phyloP scores from a whole-genome alignment of 2,797 vertebrate genomes.

The Geotrypetes seraphini region DNA sequence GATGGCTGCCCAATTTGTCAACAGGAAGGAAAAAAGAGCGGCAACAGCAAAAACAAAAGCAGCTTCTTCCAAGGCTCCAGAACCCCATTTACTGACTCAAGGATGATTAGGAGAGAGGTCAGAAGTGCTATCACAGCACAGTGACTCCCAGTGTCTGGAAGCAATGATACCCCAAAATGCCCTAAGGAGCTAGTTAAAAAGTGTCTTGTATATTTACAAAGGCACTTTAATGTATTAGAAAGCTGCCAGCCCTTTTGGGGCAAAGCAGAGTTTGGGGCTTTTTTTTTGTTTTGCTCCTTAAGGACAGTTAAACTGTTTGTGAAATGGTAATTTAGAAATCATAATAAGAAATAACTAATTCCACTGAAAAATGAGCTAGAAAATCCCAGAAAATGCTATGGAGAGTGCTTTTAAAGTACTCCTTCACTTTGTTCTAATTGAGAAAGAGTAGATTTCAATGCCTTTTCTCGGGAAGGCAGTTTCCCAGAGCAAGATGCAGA shows the following conservation, averaged over 20 bases:
- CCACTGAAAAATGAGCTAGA: constrained; percentile 29
- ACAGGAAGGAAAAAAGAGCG: not conserved
- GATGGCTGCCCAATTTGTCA: not conserved
- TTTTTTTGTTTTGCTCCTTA: constrained; percentile 36
- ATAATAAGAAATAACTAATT: constrained; percentile 60
- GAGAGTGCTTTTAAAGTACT: not conserved
- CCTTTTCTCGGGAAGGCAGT: constrained; percentile 7
- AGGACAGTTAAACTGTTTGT: constrained; percentile 71
- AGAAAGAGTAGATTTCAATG: constrained; percentile 6
- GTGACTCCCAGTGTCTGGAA: constrained; percentile 67
- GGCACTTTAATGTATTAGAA: constrained; percentile 87
- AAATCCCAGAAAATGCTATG: constrained; percentile 22
- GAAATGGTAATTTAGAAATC: constrained; percentile 50
- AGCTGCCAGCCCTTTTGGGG: constrained; percentile 71
- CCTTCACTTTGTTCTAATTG: constrained; percentile 20
- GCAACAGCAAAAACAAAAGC: not conserved
- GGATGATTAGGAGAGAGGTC: constrained; percentile 71
- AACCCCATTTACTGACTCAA: constrained; percentile 63
- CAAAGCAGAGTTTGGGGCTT: constrained; percentile 62
- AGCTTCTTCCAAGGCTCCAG: constrained; percentile 19
- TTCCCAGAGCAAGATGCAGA: constrained; percentile 7
- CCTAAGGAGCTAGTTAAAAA: constrained; percentile 87
- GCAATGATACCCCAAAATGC: constrained; percentile 92
- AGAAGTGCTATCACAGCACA: constrained; percentile 65
- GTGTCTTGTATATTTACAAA: constrained; percentile 68